Base-by-base conservation (phyloP, 2,888 invertebrate genomes). In the Venustoraphidia nigricollis region DNA sequence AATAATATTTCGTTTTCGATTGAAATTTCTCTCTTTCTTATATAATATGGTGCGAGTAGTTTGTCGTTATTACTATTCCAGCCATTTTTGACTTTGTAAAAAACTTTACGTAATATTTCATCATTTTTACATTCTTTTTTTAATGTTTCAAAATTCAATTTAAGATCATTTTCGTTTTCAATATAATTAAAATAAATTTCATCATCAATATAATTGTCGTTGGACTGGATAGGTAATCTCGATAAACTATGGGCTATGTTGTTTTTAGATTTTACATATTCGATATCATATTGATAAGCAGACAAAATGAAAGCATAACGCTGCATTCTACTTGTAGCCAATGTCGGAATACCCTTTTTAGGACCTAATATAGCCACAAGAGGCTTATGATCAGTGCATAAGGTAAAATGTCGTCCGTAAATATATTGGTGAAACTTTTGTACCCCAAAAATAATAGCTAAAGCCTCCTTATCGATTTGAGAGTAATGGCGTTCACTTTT, bases 391-490 rank as follows among this genome's bases (percentile, higher is more conserved):
- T 65, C 62, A 2, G 62, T 62, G 5, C 55, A 17, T 8, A 65
- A 50, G 1, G 50, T 55, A 53, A 68, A 68, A 9, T 57, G 51
- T 5, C 59, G 50, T 2, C 62, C 64, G 51, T 55, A 60, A 2
- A 66, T 39, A 50, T 60, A 67, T 14, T 60, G 53, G 48, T 61
- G 56, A 51, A 66, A 67, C 52, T 58, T 58, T 37, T 54, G 53
- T 9, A 66, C 56, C 5, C 60, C 62, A 50, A 53, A 66, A 39
- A 62, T 51, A 8, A 64, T 52, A 17, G 58, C 55, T n/a, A 62
- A 51, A 10, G 59, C 62, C 50, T 56, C 56, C 41, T 53, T 52
- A 38, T 55, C 56, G 11, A 56, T 50, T 45, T 54, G 54, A 35
- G 50, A 61, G 50, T 57, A 55, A 27, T 45, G 48, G 36, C 47